Conservation (phyloP, 2,888 invertebrate species). For the Pollenia amentaria region DNA sequence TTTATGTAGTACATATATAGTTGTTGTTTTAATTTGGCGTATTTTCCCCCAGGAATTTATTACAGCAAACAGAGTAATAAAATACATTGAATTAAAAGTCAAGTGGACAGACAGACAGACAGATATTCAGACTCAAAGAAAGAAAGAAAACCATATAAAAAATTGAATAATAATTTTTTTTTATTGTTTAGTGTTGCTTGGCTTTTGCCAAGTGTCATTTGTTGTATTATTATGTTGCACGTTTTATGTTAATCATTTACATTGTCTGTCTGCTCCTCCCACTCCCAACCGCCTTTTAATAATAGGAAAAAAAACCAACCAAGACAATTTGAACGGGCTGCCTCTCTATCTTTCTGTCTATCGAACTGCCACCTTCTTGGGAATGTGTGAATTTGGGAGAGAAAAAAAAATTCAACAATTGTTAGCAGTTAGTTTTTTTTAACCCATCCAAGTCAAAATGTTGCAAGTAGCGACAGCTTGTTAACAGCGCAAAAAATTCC, state of each 20-base stretch:
- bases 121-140: background rate
- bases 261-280: constrained; percentile 39
- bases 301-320: background rate
- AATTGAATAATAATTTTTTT: constrained; percentile 59
- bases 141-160: constrained; percentile 39
- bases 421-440: constrained; percentile 5
- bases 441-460: constrained; percentile 54
- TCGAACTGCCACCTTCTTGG: constrained; percentile 1
- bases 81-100: background rate
- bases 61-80: background rate
- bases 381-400: constrained; percentile 54
- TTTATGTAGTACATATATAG: background rate
- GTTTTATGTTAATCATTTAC: constrained; percentile 66
- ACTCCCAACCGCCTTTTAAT: background rate
- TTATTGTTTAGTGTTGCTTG: constrained; percentile 38
- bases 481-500: constrained; percentile 31
- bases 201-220: constrained; percentile 66
- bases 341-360: background rate
- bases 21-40: background rate
- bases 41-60: constrained; percentile 54
- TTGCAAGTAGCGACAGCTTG: constrained; percentile 61
- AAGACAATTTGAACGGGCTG: background rate
- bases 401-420: constrained; percentile 50
- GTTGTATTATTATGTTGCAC: constrained; percentile 61
- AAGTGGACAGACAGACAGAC: background rate